Percentiles rank a stretch among this genome's conserved stretches.
Conservation (phyloP, 2,113 vertebrate genomes). For the Gasterosteus aculeatus region DNA sequence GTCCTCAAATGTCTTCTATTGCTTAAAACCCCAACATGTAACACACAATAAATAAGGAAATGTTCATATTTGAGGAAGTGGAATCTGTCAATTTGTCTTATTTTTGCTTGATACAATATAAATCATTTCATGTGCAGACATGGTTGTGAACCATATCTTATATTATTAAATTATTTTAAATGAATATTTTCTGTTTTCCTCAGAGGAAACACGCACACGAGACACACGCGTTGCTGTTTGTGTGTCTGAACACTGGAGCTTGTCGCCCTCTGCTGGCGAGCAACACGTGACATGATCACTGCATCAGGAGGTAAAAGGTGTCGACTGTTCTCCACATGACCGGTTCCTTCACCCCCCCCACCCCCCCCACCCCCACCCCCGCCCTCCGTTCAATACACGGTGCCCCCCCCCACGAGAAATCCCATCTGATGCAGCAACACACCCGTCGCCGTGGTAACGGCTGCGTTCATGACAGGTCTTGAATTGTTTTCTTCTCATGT, state of each 20-base stretch:
- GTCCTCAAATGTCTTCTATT: background rate
- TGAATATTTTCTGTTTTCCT: too few species aligned
- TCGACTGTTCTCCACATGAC: too few species aligned
- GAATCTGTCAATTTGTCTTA: background rate
- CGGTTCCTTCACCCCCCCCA: conserved; percentile 4
- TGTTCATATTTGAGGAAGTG: background rate
- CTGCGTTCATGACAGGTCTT: conserved; percentile 73
- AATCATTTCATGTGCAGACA: background rate
- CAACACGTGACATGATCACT: conserved; percentile 17
- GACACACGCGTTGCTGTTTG: too few species aligned
- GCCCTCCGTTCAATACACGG: background rate
- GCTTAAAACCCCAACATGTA: background rate
- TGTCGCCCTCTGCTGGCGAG: conserved; percentile 72
- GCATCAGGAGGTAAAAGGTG: too few species aligned
- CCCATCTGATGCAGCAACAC: conserved; percentile 48
- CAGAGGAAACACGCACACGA: too few species aligned
- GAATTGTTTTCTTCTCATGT: conserved; percentile 35
- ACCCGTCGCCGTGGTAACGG: conserved; percentile 57
- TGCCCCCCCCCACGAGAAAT: conserved; percentile 33
- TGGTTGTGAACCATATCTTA: too few species aligned
- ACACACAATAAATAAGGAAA: background rate
- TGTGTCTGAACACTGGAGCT: too few species aligned
- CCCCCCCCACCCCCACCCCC: conserved; percentile 5
- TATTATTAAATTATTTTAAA: too few species aligned
- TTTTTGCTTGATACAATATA: background rate